Base-by-base conservation (phyloP, 2,797 vertebrate genomes). In the Notolabrus celidotus region DNA sequence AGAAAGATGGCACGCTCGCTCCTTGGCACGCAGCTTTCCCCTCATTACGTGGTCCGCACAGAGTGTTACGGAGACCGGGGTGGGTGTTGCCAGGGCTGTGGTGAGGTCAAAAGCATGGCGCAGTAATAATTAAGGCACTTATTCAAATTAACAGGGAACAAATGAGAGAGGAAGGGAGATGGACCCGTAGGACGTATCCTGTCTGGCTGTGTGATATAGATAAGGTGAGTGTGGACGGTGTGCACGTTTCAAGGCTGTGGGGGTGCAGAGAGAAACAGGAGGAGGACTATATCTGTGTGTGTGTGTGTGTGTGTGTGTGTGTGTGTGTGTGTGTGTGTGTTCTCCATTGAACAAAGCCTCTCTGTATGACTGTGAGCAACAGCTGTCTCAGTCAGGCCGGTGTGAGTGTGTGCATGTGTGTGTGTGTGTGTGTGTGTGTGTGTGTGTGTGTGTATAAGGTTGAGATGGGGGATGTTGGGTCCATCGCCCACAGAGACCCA, bases 341-440 rank as follows among this genome's bases (percentile, higher is more conserved):
- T 68, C 39, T 64, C 41, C 27, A 3, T 23, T 50, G 81, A 91
- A 93, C 92, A 94, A 93, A 91, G 92, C 80, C 80, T 63, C 84
- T 83, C 88, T 94, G 81, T 74, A 85, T 79, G 85, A 82, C 90
- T 80, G 88, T 53, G 86, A 88, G 90, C 83, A 92, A 92, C 93
- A 94, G 93, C 93, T 93, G 92, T 87, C 91, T 80, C 75, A 31
- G 82, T 61, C 82, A 87, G 80, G 39, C 58, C 65, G 5, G 49
- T 36, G 69, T 72, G 73, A 71, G 64, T 31, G 60, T 14, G 73
- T 9, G 69, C 22, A 59, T 20, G 60, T 23, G n/a, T n/a, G n/a
- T n/a, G n/a, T n/a, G n/a, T n/a, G n/a, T n/a, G n/a, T n/a, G n/a
- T n/a, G 65, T 5, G 29, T 31, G 29, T 31, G 7, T 5, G 29